A percentile compares a stretch with the other conserved stretches of the same genome.
These are phyloP conservation scores for Rissa tridactyla DNA, from an alignment of 2,113 vertebrate genomes.

Conservation along the genomic window DNA sequence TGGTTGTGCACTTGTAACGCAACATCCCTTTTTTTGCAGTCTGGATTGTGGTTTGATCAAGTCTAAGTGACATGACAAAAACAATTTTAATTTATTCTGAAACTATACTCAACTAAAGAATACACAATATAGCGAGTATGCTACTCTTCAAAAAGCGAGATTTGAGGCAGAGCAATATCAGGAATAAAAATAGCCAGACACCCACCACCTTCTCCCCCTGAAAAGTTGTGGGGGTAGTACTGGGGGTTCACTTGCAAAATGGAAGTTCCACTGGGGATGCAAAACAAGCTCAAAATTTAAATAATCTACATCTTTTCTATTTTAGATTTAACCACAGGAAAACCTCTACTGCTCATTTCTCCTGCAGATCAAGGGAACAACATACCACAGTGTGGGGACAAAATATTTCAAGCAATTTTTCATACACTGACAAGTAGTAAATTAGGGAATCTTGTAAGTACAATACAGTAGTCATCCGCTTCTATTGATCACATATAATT, in stretches of 20 bases:
- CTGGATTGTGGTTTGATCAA: slow-evolving; percentile 21
- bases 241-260: not conserved
- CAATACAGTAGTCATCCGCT: slow-evolving; percentile 78
- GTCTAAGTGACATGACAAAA: slow-evolving; percentile 35
- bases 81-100: slow-evolving; percentile 56
- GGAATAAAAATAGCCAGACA: not conserved
- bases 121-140: not conserved
- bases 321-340: slow-evolving; percentile 17
- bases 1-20: not conserved
- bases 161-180: not conserved
- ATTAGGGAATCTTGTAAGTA: slow-evolving; percentile 78
- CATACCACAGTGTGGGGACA: slow-evolving; percentile 47
- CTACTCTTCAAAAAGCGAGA: not conserved
- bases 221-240: not conserved
- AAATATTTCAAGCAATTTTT: slow-evolving; percentile 69
- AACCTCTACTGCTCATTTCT: slow-evolving; percentile 8
- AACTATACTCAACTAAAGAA: not conserved
- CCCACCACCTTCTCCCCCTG: not conserved
- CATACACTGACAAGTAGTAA: slow-evolving; percentile 73
- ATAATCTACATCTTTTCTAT: slow-evolving; percentile 63
- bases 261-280: slow-evolving; percentile 19
- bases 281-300: slow-evolving; percentile 57
- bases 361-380: slow-evolving; percentile 66
- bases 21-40: not conserved
- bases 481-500: slow-evolving; percentile 97